Percentiles rank a stretch among this genome's conserved stretches.
These are phyloP conservation scores for Helogale parvula DNA, from an alignment of 2,113 vertebrate genomes.

Conservation along the genomic window DNA sequence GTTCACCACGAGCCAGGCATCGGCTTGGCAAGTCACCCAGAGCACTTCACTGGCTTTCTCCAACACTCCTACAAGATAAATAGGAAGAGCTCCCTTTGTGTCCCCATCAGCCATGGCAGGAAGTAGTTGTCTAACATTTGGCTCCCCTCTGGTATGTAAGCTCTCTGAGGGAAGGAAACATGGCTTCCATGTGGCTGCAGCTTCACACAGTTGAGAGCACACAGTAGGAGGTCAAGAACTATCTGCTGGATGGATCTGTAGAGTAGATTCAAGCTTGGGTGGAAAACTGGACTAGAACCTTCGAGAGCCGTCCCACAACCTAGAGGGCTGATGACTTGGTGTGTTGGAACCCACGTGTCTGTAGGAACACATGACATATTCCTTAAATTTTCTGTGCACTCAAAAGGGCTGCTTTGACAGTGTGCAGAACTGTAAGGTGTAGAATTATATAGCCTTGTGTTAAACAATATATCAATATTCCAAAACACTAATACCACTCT, in stretches of 20 bases:
- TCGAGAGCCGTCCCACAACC: not conserved
- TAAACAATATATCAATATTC: constrained; percentile 66
- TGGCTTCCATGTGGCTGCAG: not conserved
- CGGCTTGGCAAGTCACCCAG: not conserved
- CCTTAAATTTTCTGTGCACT: constrained; percentile 26
- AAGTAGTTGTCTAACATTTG: not conserved
- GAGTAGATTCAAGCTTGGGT: not conserved
- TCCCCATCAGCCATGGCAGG: not conserved
- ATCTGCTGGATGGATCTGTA: not conserved
- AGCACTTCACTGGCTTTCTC: not conserved
- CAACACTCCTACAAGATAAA: not conserved
- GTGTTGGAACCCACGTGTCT: not conserved
- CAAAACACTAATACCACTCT: constrained; percentile 57
- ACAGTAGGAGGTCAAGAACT: not conserved
- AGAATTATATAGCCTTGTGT: constrained; percentile 63
- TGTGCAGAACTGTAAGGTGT: constrained; percentile 59
- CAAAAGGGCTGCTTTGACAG: constrained; percentile 60
- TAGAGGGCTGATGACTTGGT: not conserved
- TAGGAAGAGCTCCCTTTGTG: not conserved
- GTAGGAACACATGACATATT: constrained; percentile 46
- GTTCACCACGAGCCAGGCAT: not conserved
- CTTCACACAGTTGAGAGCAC: not conserved
- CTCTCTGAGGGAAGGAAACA: not conserved
- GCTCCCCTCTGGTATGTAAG: not conserved
- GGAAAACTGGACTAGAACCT: not conserved